phyloP scores from a whole-genome alignment of 2,113 vertebrate genomes.

The Bambusicola thoracicus region DNA sequence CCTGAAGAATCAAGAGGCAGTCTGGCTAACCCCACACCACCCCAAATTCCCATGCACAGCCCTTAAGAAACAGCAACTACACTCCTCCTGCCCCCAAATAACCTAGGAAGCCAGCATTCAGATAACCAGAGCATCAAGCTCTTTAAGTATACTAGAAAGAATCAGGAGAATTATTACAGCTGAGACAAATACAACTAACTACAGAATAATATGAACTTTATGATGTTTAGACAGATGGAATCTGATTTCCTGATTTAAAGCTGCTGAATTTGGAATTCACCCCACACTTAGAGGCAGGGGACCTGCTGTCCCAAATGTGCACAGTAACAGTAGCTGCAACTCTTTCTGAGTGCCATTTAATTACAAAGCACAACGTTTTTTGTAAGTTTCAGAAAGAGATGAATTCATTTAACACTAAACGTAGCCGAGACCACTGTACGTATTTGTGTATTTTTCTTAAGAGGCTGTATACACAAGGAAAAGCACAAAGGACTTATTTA shows the following conservation, averaged over 20 bases:
- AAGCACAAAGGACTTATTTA: conserved; percentile 28
- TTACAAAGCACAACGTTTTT: background rate
- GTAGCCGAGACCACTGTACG: background rate
- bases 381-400: background rate
- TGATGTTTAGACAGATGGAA: conserved; percentile 50
- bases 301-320: background rate
- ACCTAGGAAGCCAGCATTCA: background rate
- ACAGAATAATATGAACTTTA: conserved; percentile 2
- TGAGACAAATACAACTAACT: conserved; percentile 35
- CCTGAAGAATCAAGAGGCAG: background rate
- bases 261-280: background rate
- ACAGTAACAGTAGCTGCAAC: accelerated
- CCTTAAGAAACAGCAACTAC: background rate
- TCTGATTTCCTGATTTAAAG: conserved; percentile 13
- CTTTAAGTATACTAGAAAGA: background rate
- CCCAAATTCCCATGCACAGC: background rate
- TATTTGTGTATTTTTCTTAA: conserved; percentile 41
- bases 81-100: background rate
- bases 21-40: background rate
- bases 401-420: background rate
- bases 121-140: background rate
- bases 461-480: background rate
- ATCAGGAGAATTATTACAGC: conserved; percentile 15
- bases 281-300: background rate
- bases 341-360: background rate